These are phyloP conservation scores for Mythimna pallens DNA, from an alignment of 2,888 invertebrate species.

Conservation along the genomic window DNA sequence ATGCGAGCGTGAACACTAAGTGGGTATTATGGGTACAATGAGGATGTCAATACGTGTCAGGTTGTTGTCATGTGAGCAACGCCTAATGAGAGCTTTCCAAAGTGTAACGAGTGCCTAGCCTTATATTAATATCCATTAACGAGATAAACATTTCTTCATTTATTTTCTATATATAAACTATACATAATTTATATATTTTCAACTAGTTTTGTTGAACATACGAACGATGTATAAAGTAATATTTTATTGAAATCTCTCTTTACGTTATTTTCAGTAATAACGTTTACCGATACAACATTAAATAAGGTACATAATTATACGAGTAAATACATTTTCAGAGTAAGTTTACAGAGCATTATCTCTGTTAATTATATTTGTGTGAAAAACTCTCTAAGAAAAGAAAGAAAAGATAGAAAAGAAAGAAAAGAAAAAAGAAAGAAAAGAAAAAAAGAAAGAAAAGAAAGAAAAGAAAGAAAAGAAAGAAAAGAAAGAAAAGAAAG, in stretches of 20 bases:
- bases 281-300: too few species aligned
- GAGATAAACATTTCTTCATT: background rate
- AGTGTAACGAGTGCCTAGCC: background rate
- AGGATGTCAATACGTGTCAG: conserved; percentile 2
- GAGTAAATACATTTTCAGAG: too few species aligned
- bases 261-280: background rate
- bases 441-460: too few species aligned
- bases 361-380: too few species aligned
- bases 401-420: too few species aligned
- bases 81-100: background rate
- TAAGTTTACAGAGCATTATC: too few species aligned
- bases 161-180: background rate
- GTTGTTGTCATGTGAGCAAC: background rate
- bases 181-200: background rate
- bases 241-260: background rate
- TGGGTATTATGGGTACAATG: conserved; percentile 5
- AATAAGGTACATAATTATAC: too few species aligned
- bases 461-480: too few species aligned
- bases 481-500: too few species aligned
- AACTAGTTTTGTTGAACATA: background rate
- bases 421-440: too few species aligned
- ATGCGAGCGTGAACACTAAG: background rate
- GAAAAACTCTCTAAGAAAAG: too few species aligned
- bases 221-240: background rate
- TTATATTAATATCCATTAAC: background rate